Evolutionary conservation across 2,888 invertebrate species (phyloP).

Genomic region (Eristalinus aeneus): DNA sequence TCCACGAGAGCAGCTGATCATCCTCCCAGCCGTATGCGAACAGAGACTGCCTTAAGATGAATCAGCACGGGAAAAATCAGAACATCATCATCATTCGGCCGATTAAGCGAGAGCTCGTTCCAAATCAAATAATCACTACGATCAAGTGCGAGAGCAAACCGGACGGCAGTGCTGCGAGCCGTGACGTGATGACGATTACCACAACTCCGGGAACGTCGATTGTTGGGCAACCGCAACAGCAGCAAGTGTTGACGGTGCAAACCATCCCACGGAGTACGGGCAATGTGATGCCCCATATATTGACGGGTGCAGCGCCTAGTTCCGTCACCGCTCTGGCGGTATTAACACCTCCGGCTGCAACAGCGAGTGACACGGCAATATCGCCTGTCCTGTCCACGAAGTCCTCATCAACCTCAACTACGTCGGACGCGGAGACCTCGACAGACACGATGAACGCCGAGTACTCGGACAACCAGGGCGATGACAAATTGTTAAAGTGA

Average conservation of each 20-base stretch:
- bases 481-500: conserved; percentile 67
- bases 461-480: conserved; percentile 62
- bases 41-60: conserved; percentile 32
- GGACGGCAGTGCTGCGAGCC: conserved; percentile 43
- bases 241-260: conserved; percentile 12
- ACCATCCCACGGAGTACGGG: not conserved
- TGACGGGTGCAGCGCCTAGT: conserved; percentile 25
- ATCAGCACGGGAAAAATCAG: conserved; percentile 62
- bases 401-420: conserved; percentile 49
- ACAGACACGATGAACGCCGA: conserved; percentile 57
- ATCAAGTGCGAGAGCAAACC: conserved; percentile 58
- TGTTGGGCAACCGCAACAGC: conserved; percentile 19
- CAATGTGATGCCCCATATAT: conserved; percentile 40
- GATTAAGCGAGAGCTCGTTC: conserved; percentile 50
- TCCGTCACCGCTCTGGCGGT: conserved; percentile 47
- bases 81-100: conserved; percentile 64
- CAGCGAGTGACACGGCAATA: conserved; percentile 53
- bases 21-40: not conserved
- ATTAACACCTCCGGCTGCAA: conserved; percentile 29
- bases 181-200: conserved; percentile 37
- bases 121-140: conserved; percentile 59
- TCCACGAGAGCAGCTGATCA: not conserved
- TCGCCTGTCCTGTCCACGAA: conserved; percentile 61
- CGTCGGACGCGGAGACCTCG: conserved; percentile 64
- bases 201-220: conserved; percentile 32